Evolutionary conservation across 2,113 vertebrate species (phyloP), one percentile per base, ranked within the genome.

Genomic region (Alaudala cheleensis): DNA sequence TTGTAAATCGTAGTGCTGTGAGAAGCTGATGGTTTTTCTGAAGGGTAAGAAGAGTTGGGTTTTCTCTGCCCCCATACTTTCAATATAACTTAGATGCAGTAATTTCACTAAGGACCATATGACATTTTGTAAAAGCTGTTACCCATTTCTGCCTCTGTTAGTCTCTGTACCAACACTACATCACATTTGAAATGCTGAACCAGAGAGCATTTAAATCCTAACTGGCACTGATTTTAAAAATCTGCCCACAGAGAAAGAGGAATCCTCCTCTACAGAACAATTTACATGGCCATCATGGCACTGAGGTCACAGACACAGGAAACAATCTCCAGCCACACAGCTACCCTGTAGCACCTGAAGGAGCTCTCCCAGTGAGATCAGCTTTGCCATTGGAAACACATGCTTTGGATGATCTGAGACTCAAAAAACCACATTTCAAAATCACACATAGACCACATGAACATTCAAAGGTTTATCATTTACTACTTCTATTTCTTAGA

Each of bases 221-320:
- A 91, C 84, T 78, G 87, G 83, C 37, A 96, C 3, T 74, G 82
- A 91, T 97, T 98, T 95, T 93, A 76, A 92, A 93, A 93, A 86
- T 47, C 74, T 69, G 64, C 57, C 79, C 8, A 4, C 26, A 92
- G 69, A 88, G n/a, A 78, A 87, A 97, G 57, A 95, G 25, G 77
- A 93, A 88, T 67, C 49, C 58, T 96, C 64, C 77, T 91, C 79
- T 37, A 61, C 53, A 96, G 92, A 95, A 96, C 82, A 95, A 47
- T 96, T 95, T 88, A 92, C 51, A 88, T 91, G 67, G 67, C 34
- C 12, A 3, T 89, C 66, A 44, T 7, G 34, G 84, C 74, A 93
- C 86, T 88, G 96, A 88, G 65, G 90, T 88, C 64, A 91, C 28
- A 51, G 34, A 74, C 22, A 86, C 25, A 83, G 51, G 62, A 94